phyloP scores from a whole-genome alignment of 64 coral and sea anemone genomes.

The Porites australiensis region DNA sequence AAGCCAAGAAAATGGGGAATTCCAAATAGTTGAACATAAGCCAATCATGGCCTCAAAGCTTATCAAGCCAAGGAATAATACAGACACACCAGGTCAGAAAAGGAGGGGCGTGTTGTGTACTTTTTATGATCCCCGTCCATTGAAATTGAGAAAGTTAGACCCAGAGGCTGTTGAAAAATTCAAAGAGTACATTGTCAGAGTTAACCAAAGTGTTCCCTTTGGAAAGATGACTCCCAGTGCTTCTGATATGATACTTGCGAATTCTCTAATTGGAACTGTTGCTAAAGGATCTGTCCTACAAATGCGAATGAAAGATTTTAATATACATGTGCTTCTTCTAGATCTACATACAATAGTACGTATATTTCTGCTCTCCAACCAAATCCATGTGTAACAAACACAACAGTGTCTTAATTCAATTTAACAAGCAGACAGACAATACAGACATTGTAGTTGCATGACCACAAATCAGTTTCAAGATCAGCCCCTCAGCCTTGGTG shows the following conservation, averaged over 20 bases:
- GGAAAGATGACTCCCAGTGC: no score
- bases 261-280: constrained; percentile 70
- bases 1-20: no score
- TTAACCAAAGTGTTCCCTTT: constrained; percentile 58
- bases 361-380: constrained; percentile 30
- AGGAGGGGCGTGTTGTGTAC: constrained; percentile 66
- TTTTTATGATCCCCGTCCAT: constrained; percentile 77
- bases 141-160: constrained; percentile 55
- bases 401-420: neutral
- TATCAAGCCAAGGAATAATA: no score
- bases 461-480: no score
- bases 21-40: no score
- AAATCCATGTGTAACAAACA: constrained; percentile 19
- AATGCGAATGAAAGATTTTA: constrained; percentile 75
- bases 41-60: no score
- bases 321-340: neutral
- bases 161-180: constrained; percentile 56
- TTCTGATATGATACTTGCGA: constrained; percentile 15
- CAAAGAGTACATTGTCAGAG: constrained; percentile 34
- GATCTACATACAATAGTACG: no score
- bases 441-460: neutral
- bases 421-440: neutral
- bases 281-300: constrained; percentile 79
- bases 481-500: no score
- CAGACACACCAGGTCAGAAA: no score